Evolutionary conservation across 2,888 invertebrate species (phyloP).

Genomic region (Caenorhabditis becei): DNA sequence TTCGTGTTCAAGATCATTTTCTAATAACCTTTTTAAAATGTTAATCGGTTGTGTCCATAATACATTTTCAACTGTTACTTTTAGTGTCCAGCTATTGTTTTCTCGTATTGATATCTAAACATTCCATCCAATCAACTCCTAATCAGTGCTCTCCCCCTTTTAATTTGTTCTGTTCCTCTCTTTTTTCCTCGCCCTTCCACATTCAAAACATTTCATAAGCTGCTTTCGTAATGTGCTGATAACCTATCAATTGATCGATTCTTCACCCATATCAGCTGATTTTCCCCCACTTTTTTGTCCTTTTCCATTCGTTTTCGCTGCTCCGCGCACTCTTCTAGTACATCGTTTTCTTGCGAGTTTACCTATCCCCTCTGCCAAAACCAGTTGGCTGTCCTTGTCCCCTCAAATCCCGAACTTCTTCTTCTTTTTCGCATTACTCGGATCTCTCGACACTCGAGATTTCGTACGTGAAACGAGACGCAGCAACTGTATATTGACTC

Average conservation of each 20-base stretch:
- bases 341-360: slow-evolving; percentile 16
- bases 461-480: slow-evolving; percentile 14
- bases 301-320: not conserved
- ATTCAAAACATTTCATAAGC: slow-evolving; percentile 32
- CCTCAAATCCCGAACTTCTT: slow-evolving; percentile 13
- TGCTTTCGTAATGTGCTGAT: slow-evolving; percentile 26
- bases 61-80: no score
- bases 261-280: not conserved
- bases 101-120: not conserved
- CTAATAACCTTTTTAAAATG: no score
- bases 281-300: not conserved
- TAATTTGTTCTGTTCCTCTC: not conserved
- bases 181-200: not conserved
- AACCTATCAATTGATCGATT: slow-evolving; percentile 14
- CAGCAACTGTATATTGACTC: slow-evolving; percentile 35
- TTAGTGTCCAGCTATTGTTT: not conserved
- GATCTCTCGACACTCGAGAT: slow-evolving; percentile 14
- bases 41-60: no score
- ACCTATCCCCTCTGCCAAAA: slow-evolving; percentile 8
- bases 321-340: slow-evolving; percentile 7
- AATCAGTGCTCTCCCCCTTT: slow-evolving; percentile 2
- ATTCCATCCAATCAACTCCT: not conserved
- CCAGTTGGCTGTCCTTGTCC: not conserved
- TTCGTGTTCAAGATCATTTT: no score
- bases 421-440: slow-evolving; percentile 11